A percentile compares a stretch with the other conserved stretches of the same genome.
Evolutionary conservation across 2,888 invertebrate species (phyloP).

Genomic region (Eristalis tenax): DNA sequence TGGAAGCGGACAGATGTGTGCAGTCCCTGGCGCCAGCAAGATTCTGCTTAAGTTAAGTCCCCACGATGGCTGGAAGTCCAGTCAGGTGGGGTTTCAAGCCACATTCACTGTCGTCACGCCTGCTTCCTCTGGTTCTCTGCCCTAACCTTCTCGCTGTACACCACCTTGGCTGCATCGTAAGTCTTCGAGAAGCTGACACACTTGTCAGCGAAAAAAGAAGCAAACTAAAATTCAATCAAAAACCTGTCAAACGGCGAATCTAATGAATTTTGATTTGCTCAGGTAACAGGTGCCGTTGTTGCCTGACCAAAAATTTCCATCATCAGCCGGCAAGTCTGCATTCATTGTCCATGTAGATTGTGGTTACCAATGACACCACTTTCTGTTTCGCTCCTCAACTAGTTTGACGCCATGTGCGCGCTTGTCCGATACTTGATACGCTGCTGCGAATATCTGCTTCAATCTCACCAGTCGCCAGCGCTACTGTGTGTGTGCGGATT

Average conservation of each 20-base stretch:
- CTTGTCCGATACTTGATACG: background rate
- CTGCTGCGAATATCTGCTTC: background rate
- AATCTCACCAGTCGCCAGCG: background rate
- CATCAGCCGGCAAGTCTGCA: background rate
- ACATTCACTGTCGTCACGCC: too few relatives aligned
- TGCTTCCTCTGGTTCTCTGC: too few relatives aligned
- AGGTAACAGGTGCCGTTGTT: background rate
- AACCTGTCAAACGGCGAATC: background rate
- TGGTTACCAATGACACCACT: slow-evolving; percentile 17
- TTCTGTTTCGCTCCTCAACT: slow-evolving; percentile 1
- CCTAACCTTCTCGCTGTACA: background rate
- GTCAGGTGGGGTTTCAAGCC: too few relatives aligned
- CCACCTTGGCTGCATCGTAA: background rate
- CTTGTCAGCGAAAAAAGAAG: background rate
- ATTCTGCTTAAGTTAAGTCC: too few relatives aligned
- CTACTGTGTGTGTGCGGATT: background rate
- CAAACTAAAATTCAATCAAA: background rate
- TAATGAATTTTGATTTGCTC: background rate
- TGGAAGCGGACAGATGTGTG: background rate
- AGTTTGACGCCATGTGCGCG: background rate
- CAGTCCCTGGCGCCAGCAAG: background rate
- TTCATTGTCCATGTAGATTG: slow-evolving; percentile 10
- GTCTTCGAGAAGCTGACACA: background rate
- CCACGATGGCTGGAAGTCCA: too few relatives aligned
- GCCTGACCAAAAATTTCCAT: background rate